phyloP scores from a whole-genome alignment of 2,888 invertebrate species.

The Fragum fragum region DNA sequence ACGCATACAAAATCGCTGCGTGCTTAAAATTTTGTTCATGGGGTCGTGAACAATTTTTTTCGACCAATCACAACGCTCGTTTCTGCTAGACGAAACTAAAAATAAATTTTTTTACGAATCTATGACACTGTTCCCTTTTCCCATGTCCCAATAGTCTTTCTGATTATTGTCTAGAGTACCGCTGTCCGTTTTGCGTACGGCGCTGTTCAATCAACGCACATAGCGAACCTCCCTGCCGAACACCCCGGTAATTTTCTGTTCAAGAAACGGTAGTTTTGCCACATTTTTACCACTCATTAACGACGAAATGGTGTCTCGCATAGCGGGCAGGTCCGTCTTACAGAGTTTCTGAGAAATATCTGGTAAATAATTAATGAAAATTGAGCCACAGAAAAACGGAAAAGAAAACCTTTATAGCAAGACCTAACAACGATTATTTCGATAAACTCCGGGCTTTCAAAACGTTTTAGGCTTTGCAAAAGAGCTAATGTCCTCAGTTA shows the following conservation, averaged over 20 bases:
- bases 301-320: slow-evolving; percentile 42
- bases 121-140: no score
- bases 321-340: slow-evolving; percentile 46
- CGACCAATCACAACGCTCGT: no score
- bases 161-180: slow-evolving; percentile 11
- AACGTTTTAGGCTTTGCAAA: neutral
- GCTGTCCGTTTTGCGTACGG: slow-evolving; percentile 2
- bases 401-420: neutral
- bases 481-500: no score
- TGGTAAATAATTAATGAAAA: slow-evolving; percentile 63
- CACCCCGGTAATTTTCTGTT: slow-evolving; percentile 49
- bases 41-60: no score
- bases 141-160: neutral
- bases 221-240: slow-evolving; percentile 31
- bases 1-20: no score
- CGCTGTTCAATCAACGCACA: slow-evolving; percentile 51
- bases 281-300: slow-evolving; percentile 63
- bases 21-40: no score
- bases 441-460: neutral
- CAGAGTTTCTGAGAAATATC: slow-evolving; percentile 51
- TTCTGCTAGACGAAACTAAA: no score
- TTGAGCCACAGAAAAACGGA: slow-evolving; percentile 4
- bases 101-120: no score
- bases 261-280: slow-evolving; percentile 47
- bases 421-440: neutral